Percentiles rank a stretch among this genome's conserved stretches.
Evolutionary conservation across 2,888 invertebrate species (phyloP).

Genomic region (Baronia brevicornis): DNA sequence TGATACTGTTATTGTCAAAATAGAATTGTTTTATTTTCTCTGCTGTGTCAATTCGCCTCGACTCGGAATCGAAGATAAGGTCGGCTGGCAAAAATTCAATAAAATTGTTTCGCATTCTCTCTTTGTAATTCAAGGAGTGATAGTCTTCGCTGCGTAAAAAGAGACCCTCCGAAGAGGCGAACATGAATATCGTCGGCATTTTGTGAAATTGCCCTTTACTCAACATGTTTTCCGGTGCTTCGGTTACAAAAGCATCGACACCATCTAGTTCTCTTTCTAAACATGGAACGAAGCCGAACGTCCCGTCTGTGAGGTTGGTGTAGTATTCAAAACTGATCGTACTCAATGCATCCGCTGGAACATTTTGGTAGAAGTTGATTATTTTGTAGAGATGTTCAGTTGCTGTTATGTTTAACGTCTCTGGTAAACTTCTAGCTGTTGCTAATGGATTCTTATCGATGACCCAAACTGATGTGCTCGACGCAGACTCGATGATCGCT

Average conservation of each 20-base stretch:
- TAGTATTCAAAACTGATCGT: slow-evolving; percentile 24
- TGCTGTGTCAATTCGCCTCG: slow-evolving; percentile 20
- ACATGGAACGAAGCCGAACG: slow-evolving; percentile 35
- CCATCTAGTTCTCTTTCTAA: slow-evolving; percentile 23
- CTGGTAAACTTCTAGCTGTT: slow-evolving; percentile 24
- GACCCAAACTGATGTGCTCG: slow-evolving; percentile 27
- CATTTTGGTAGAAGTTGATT: slow-evolving; percentile 20
- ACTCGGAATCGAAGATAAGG: slow-evolving; percentile 25
- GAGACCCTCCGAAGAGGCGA: slow-evolving; percentile 28
- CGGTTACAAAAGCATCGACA: slow-evolving; percentile 22
- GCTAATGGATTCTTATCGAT: slow-evolving; percentile 23
- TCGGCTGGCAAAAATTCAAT: slow-evolving; percentile 31
- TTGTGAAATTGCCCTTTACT: slow-evolving; percentile 20
- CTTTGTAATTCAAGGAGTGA: slow-evolving; percentile 25
- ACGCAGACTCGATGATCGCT: slow-evolving; percentile 32
- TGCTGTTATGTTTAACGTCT: slow-evolving; percentile 10
- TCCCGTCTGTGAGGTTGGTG: slow-evolving; percentile 28
- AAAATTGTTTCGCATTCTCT: slow-evolving; percentile 29
- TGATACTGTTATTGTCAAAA: slow-evolving; percentile 26
- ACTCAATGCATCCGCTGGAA: slow-evolving; percentile 23
- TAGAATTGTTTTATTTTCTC: slow-evolving; percentile 27
- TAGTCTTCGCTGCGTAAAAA: slow-evolving; percentile 27
- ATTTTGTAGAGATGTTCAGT: slow-evolving; percentile 17
- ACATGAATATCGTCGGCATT: slow-evolving; percentile 30
- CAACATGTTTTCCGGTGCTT: slow-evolving; percentile 22